Conservation (phyloP, 2,113 vertebrate species). For the Leuciscus idus region DNA sequence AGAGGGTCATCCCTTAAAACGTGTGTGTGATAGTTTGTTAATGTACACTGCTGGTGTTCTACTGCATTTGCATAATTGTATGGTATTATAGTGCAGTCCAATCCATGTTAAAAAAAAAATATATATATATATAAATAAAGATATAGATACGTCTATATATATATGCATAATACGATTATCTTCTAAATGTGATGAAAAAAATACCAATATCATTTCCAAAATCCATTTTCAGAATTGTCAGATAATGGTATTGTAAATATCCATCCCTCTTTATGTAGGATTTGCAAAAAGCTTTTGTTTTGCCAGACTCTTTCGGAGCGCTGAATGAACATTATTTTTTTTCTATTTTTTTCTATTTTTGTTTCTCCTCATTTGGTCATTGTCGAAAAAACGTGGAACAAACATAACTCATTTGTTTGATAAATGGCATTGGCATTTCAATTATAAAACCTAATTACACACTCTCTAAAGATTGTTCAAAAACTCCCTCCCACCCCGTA, state of each 20-base stretch:
- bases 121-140: conserved; percentile 22
- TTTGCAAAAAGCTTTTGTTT: conserved; percentile 34
- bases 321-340: background rate
- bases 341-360: background rate
- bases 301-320: background rate
- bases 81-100: conserved; percentile 71
- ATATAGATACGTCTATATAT: conserved; percentile 60
- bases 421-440: conserved; percentile 35
- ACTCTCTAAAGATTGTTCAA: conserved; percentile 23
- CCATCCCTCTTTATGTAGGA: conserved; percentile 24
- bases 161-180: conserved; percentile 53
- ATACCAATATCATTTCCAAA: conserved; percentile 61
- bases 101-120: conserved; percentile 68
- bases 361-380: conserved; percentile 15
- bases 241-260: conserved; percentile 48
- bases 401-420: conserved; percentile 28
- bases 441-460: conserved; percentile 43
- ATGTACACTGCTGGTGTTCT: conserved; percentile 35
- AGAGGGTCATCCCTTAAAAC: conserved; percentile 71
- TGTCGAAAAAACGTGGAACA: background rate
- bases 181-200: conserved; percentile 61
- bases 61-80: conserved; percentile 75
- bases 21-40: conserved; percentile 61
- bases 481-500: conserved; percentile 1
- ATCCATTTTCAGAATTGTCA: conserved; percentile 50